Conservation (phyloP, 2,888 invertebrate species). For the Megamerina dolium region DNA sequence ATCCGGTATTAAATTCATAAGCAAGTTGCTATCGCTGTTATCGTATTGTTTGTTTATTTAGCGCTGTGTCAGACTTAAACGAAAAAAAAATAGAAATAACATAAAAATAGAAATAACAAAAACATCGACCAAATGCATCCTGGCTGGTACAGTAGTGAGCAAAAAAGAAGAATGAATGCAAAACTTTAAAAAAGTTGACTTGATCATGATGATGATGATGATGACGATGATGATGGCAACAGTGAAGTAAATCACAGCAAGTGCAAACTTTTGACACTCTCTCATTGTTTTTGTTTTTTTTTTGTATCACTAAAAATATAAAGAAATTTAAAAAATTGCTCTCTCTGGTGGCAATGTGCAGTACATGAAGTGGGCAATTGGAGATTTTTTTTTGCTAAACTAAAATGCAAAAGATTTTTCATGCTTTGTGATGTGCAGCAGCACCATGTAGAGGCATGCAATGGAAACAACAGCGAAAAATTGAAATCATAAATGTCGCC, state of each 20-base stretch:
- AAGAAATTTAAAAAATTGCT: background rate
- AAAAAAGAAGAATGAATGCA: too few relatives aligned
- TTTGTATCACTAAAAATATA: background rate
- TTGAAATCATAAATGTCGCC: too few relatives aligned
- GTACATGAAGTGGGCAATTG: too few relatives aligned
- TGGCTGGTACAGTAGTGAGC: too few relatives aligned
- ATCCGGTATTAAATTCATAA: constrained; percentile 2
- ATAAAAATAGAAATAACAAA: too few relatives aligned
- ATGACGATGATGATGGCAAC: background rate
- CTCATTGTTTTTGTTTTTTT: constrained; percentile 4
- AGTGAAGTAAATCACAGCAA: constrained; percentile 34
- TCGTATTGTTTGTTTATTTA: constrained; percentile 2
- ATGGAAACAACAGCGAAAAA: too few relatives aligned
- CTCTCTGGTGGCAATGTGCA: background rate
- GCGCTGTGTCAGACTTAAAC: background rate
- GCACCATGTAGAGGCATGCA: too few relatives aligned
- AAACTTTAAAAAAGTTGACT: background rate
- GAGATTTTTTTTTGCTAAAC: too few relatives aligned
- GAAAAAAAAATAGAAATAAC: background rate
- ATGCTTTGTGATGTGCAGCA: too few relatives aligned
- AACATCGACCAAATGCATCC: too few relatives aligned
- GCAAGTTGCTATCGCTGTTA: background rate
- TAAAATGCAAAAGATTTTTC: too few relatives aligned
- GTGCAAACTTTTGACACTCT: constrained; percentile 41
- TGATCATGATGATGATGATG: background rate